Evolutionary conservation across 1,140 invertebrate genomes (phyloP), one percentile per base, ranked within the genome.

Genomic region (Drosophila bifasciata): DNA sequence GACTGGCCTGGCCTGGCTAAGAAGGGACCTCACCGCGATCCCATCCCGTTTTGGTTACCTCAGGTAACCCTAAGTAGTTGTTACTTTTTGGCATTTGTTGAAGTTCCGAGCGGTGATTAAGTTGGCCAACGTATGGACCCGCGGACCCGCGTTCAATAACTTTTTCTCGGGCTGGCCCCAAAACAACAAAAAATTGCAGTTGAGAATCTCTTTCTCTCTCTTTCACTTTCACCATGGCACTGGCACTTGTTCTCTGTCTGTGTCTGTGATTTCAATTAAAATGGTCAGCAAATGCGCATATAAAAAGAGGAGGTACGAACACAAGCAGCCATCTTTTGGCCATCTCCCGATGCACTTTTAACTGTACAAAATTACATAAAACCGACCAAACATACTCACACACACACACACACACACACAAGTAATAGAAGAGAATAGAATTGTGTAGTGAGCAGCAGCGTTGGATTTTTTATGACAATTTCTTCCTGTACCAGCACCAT

Each of bases 241-340:
- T 48, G 45, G 36, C 56, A 56, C 50, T 43, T 39, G 50, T 69
- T 76, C 9, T 86, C 73, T 48, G 50, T 36, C 56, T 56, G 11
- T 86, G 76, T 60, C 75, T 88, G 81, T 88, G 81, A 88, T 86
- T 86, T 88, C 81, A 86, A 88, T 86, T 86, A 86, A 88, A 85
- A 81, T 76, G 83, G 41, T 45, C 77, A 58, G 32, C 51, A 49
- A 80, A 76, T 50, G 73, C 46, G 60, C 72, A 66, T 71, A 73
- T 62, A 78, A 79, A 78, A 36, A 43, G 39, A 32, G 61, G 13
- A 23, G 15, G 13, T 9, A 25, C 3, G n/a, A n/a, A 41, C 39
- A 23, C n/a, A n/a, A n/a, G n/a, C n/a, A 52, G 39, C 32, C 36
- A 28, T 0, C 32, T 36, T 36, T 46, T 46, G 13, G 5, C 16